Conservation (phyloP, 2,888 invertebrate species). For the Drosophila maculinotata region DNA sequence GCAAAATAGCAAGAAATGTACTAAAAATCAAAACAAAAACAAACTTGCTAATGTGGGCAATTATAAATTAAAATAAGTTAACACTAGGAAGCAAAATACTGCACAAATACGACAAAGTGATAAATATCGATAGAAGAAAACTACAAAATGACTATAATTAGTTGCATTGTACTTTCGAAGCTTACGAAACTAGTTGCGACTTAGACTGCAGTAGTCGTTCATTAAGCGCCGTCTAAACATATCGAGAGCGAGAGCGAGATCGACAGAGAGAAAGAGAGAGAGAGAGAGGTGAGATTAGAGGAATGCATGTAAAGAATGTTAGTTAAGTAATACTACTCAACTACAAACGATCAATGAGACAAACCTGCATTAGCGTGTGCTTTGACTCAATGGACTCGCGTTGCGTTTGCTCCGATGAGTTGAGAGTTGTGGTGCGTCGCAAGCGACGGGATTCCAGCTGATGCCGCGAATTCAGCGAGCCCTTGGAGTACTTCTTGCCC, state of each 20-base stretch:
- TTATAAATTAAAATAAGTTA: conserved; percentile 52
- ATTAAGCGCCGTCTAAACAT: conserved; percentile 82
- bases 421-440: conserved; percentile 70
- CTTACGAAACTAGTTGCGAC: conserved; percentile 58
- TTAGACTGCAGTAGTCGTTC: conserved; percentile 68
- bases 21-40: conserved; percentile 11
- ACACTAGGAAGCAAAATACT: conserved; percentile 39
- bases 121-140: conserved; percentile 38
- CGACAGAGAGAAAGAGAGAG: background rate
- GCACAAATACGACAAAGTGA: conserved; percentile 25
- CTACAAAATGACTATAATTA: conserved; percentile 42
- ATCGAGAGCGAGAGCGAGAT: conserved; percentile 1
- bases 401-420: conserved; percentile 86
- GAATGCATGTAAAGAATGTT: conserved; percentile 5
- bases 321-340: conserved; percentile 21
- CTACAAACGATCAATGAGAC: conserved; percentile 44
- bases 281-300: background rate
- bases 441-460: conserved; percentile 73
- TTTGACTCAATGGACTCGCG: conserved; percentile 86
- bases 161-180: conserved; percentile 42
- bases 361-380: conserved; percentile 86
- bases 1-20: conserved; percentile 9
- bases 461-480: conserved; percentile 86
- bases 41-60: conserved; percentile 14
- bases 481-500: conserved; percentile 83